Evolutionary conservation across 2,797 vertebrate species (phyloP).

Genomic region (Lycodopsis pacificus): DNA sequence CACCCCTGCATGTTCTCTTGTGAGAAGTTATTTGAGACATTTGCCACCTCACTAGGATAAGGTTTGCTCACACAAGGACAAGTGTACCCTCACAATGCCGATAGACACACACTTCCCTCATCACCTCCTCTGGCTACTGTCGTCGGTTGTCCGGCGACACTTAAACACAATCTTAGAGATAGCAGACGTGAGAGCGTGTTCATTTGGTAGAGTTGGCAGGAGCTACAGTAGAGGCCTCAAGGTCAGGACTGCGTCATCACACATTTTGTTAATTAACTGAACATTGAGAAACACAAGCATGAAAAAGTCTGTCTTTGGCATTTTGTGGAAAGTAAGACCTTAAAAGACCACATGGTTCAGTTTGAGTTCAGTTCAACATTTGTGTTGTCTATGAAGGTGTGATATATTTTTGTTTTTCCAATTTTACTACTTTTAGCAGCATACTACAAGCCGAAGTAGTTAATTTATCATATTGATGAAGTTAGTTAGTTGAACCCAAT

Average conservation of each 20-base stretch:
- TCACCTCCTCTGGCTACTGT: constrained; percentile 61
- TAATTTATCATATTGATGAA: background rate
- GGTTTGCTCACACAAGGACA: constrained; percentile 41
- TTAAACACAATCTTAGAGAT: constrained; percentile 58
- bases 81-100: constrained; percentile 13
- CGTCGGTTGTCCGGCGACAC: constrained; percentile 51
- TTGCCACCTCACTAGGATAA: constrained; percentile 70
- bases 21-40: constrained; percentile 62
- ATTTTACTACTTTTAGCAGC: background rate
- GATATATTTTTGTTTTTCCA: background rate
- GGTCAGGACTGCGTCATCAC: constrained; percentile 52
- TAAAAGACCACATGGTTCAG: background rate
- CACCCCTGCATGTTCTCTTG: constrained; percentile 39
- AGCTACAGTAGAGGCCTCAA: constrained; percentile 45
- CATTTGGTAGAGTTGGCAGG: constrained; percentile 45
- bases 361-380: constrained; percentile 14
- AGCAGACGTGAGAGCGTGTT: constrained; percentile 60
- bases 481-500: background rate
- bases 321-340: background rate
- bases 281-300: constrained; percentile 1
- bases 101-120: constrained; percentile 45
- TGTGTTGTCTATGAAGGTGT: background rate
- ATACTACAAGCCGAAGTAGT: background rate
- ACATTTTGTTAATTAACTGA: constrained; percentile 14
- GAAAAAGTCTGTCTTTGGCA: constrained; percentile 2